Evolutionary conservation across 2,797 vertebrate species (phyloP), one percentile per base, ranked within the genome.

Genomic region (Takifugu rubripes): DNA sequence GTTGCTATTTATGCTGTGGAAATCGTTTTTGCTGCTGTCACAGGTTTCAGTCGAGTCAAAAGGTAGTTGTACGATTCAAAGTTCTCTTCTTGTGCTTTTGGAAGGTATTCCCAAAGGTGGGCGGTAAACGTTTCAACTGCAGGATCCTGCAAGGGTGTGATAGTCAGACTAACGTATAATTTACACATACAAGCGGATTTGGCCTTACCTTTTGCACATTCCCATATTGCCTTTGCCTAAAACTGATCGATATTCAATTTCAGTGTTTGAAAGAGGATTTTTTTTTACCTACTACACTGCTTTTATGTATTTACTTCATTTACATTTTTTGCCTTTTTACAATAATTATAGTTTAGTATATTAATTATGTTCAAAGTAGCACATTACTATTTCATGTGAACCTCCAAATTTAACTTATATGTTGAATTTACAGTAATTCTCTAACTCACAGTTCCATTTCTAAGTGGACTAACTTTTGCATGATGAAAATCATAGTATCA

Each of bases 401-500:
- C 87, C 84, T 90, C 73, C 85, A 70, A 84, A 90, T 88, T 89
- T 78, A 84, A 90, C 90, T 87, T 82, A 88, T 78, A 86, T 75
- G 57, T 85, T 85, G 75, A 89, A 89, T 85, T 82, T 83, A 89
- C 83, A 87, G 76, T 87, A 83, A 81, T 87, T 79, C 75, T 55
- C 82, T 89, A 85, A 84, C 76, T 90, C 84, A 89, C 79, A 69
- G 82, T 77, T 91, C 64, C 73, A 81, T 66, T 80, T 77, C 88
- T 88, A 89, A 79, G 88, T 89, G 85, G 81, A 79, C 87, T 89
- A 86, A 74, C 71, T 83, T 77, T 93, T 93, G 91, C 91, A 91
- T 92, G 91, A 87, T 92, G 81, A 89, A 91, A 89, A 89, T 90
- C 81, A 90, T 88, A 87, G 89, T 87, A 87, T 89, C 86, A 40